Base-by-base conservation (phyloP, 1,140 invertebrate species). In the Calephelis nemesis region DNA sequence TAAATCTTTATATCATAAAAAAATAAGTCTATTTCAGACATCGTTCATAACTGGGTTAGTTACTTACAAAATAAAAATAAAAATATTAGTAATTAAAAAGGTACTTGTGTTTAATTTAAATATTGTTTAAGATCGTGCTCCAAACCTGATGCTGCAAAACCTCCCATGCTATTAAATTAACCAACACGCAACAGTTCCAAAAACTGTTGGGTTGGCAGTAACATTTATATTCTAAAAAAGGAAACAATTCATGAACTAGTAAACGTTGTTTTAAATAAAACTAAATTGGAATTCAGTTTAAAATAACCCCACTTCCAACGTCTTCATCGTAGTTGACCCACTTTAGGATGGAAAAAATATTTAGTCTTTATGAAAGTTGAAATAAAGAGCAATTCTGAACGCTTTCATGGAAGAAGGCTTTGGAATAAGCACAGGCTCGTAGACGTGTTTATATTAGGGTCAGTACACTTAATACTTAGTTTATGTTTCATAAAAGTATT, bases 191-290 rank as follows among this genome's bases (percentile, higher is more conserved):
- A 30, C 30, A 30, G 30, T 30, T 30, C 30, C 30, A 4, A 30
- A 19, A 30, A 30, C 30, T 30, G 30, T 30, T 30, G 30, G 1
- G 30, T 30, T 2, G 30, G 30, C 30, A 30, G 30, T 2, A 30
- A 30, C 4, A 30, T 30, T 30, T 30, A 30, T 4, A 30, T 30
- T 30, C 4, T 30, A 30, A 30, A 30, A 30, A 30, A 30, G 30
- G 30, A 30, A 45, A 63, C 63, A 63, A 64, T 58, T 47, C 45
- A 70, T 69, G 5, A 9, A 39, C 54, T 12, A 12, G 19, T 58
- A 30, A 39, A 58, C 11, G 52, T 58, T 11, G 52, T 39, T 58
- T 58, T 58, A 58, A 39, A 54, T 54, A 54, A 12, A 58, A 58
- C 54, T 58, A 30, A 58, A 58, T 58, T 58, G 11, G 54, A 30